A percentile compares a stretch with the other conserved stretches of the same genome.
These are phyloP conservation scores for Papilio demoleus DNA, from an alignment of 2,888 invertebrate species.

Conservation along the genomic window DNA sequence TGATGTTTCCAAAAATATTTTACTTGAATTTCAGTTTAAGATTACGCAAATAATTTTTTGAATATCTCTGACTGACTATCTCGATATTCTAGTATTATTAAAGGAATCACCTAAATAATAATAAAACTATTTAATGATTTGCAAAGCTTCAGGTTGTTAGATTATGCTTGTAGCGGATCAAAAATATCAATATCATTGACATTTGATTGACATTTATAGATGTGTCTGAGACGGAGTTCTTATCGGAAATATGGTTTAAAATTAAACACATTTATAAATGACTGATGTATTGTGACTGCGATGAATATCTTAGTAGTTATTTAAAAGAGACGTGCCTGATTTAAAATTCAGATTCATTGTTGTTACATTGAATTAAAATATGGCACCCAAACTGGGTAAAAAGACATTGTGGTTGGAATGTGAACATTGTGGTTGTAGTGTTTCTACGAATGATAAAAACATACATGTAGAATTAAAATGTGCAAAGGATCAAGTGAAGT, in stretches of 20 bases:
- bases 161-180: neutral
- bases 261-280: conserved; percentile 1
- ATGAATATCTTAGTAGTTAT: neutral
- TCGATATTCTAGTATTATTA: neutral
- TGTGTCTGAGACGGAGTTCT: neutral
- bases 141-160: neutral
- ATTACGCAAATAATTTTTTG: no score
- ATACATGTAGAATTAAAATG: conserved; percentile 82
- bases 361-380: conserved; percentile 38
- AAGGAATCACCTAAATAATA: neutral
- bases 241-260: neutral
- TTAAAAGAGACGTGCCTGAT: neutral
- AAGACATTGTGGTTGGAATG: conserved; percentile 85
- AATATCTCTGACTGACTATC: neutral
- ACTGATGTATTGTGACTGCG: neutral
- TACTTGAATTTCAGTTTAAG: no score
- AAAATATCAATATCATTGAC: conserved; percentile 1
- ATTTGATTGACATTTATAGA: conserved; percentile 2
- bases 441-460: conserved; percentile 84
- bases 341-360: neutral
- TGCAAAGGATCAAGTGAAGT: conserved; percentile 71
- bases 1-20: neutral
- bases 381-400: conserved; percentile 79
- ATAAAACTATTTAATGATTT: neutral
- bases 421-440: conserved; percentile 82